Conservation (phyloP, 2,888 invertebrate species). For the Hydrotaea cyrtoneurina region DNA sequence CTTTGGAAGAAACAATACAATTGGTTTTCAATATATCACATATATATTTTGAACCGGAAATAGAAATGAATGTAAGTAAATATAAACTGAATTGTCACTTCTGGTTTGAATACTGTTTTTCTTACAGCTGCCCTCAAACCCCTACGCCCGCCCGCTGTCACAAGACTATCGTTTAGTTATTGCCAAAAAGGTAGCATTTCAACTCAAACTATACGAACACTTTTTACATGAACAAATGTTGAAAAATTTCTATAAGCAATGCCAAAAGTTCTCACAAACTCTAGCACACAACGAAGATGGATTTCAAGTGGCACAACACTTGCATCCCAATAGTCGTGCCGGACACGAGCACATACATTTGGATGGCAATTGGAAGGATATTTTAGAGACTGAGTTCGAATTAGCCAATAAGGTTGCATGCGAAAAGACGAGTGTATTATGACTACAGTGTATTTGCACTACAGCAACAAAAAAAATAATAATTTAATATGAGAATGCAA, state of each 20-base stretch:
- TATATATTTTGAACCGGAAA: constrained; percentile 66
- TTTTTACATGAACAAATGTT: constrained; percentile 73
- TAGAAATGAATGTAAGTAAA: constrained; percentile 44
- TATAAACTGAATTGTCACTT: background rate
- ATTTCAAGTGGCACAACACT: constrained; percentile 71
- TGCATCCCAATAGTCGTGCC: constrained; percentile 68
- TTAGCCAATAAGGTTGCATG: constrained; percentile 6
- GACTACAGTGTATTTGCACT: background rate
- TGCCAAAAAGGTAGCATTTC: constrained; percentile 71
- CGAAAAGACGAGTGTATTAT: constrained; percentile 5
- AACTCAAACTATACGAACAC: constrained; percentile 73
- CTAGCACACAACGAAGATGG: constrained; percentile 69
- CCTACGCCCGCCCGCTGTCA: constrained; percentile 69
- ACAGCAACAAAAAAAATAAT: background rate
- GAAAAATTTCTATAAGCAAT: constrained; percentile 71
- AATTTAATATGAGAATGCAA: too few relatives aligned
- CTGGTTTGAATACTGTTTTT: constrained; percentile 10
- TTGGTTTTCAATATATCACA: constrained; percentile 70
- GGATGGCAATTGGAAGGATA: constrained; percentile 65
- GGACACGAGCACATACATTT: constrained; percentile 70
- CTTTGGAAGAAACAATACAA: constrained; percentile 68
- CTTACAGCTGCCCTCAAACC: constrained; percentile 47
- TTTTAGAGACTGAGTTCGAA: constrained; percentile 48
- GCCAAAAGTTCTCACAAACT: constrained; percentile 69
- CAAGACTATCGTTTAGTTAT: constrained; percentile 59